Evolutionary conservation across 2,888 invertebrate genomes (phyloP).

Genomic region (Mythimna vitellina): DNA sequence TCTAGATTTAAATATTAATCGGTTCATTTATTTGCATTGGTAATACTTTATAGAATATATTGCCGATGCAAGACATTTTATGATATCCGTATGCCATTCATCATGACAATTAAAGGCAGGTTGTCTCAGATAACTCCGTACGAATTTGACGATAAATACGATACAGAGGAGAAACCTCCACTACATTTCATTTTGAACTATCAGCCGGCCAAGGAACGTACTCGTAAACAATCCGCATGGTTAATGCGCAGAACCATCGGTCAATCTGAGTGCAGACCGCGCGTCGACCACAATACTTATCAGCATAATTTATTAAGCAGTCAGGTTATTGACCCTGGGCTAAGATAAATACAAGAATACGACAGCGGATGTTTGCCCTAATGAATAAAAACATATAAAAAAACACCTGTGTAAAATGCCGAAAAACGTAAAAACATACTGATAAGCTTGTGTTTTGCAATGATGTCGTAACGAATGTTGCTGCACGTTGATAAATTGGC

Average conservation of each 20-base stretch:
- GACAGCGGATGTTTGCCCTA: slow-evolving; percentile 66
- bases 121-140: neutral
- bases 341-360: slow-evolving; percentile 67
- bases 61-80: neutral
- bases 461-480: slow-evolving; percentile 47
- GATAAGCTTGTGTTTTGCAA: slow-evolving; percentile 56
- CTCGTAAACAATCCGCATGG: slow-evolving; percentile 36
- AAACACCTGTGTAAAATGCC: slow-evolving; percentile 17
- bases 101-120: neutral
- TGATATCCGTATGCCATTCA: neutral
- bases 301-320: slow-evolving; percentile 64
- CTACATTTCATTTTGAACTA: slow-evolving; percentile 38
- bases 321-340: slow-evolving; percentile 71
- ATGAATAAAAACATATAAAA: slow-evolving; percentile 62
- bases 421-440: slow-evolving; percentile 43
- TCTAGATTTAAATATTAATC: slow-evolving; percentile 22
- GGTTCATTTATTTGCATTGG: slow-evolving; percentile 14
- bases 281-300: slow-evolving; percentile 63
- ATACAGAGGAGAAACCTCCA: slow-evolving; percentile 16
- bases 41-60: slow-evolving; percentile 14
- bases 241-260: slow-evolving; percentile 23
- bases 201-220: slow-evolving; percentile 11
- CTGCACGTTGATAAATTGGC: slow-evolving; percentile 39
- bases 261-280: slow-evolving; percentile 55
- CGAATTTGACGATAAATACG: slow-evolving; percentile 21